A percentile compares a stretch with the other conserved stretches of the same genome.
Conservation (phyloP, 2,113 vertebrate species). For the Mobula birostris region DNA sequence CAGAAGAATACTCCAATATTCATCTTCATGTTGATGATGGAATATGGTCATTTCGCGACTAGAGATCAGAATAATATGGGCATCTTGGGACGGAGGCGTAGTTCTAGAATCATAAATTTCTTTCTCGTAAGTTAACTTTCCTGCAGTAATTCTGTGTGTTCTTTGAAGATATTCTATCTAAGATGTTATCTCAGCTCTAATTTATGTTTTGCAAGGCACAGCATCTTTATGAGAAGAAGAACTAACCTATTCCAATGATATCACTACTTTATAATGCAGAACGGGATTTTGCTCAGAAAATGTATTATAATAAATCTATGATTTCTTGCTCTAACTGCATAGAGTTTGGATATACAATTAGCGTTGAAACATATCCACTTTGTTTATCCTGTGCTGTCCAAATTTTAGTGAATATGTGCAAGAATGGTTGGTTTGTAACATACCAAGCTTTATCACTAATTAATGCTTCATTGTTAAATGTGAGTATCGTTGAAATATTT, state of each 20-base stretch:
- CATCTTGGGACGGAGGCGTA: not conserved
- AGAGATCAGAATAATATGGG: not conserved
- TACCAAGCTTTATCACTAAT: no score
- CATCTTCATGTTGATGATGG: not conserved
- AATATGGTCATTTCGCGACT: not conserved
- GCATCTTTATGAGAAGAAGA: not conserved
- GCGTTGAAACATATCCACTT: no score
- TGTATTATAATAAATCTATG: no score
- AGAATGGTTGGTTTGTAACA: no score
- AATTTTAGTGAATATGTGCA: no score
- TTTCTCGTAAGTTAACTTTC: not conserved
- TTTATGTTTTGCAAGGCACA: not conserved
- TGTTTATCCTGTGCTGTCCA: no score
- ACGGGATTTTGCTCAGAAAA: not conserved
- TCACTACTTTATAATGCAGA: no score
- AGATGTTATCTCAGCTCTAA: not conserved
- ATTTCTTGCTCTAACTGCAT: no score
- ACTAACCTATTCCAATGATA: not conserved
- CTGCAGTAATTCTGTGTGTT: not conserved
- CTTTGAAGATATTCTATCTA: constrained; percentile 6
- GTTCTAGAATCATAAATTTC: constrained; percentile 10
- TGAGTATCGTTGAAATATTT: no score
- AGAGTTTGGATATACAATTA: no score
- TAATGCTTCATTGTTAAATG: no score
- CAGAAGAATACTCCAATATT: constrained; percentile 11